These are phyloP conservation scores for Callocephalon fimbriatum DNA, from an alignment of 2,113 vertebrate genomes.

Conservation along the genomic window DNA sequence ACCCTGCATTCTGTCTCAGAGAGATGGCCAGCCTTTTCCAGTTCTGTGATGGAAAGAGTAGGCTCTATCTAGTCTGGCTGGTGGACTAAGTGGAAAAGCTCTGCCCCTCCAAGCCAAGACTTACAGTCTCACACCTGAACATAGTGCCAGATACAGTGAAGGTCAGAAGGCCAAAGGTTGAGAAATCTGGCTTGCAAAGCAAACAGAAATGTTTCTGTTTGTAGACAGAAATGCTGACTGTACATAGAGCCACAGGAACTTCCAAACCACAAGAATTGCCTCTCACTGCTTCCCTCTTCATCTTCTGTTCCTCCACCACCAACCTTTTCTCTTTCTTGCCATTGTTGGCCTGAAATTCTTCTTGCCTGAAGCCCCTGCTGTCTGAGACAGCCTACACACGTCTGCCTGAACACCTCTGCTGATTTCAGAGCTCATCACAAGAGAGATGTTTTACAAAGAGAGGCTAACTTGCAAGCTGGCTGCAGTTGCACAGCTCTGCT, in stretches of 20 bases:
- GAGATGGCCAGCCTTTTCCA: not conserved
- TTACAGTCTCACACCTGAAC: constrained; percentile 41
- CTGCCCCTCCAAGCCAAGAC: not conserved
- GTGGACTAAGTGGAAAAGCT: not conserved
- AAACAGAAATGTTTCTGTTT: constrained; percentile 69
- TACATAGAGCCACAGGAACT: constrained; percentile 71
- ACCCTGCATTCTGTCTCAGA: not conserved
- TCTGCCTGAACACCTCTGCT: constrained; percentile 44
- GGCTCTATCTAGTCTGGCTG: not conserved
- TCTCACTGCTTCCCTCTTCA: constrained; percentile 67
- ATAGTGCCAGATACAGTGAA: constrained; percentile 12
- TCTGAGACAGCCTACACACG: constrained; percentile 55
- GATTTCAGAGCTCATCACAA: not conserved
- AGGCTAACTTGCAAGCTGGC: not conserved
- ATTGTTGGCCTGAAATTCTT: constrained; percentile 57
- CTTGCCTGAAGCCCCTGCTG: constrained; percentile 65
- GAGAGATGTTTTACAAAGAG: not conserved
- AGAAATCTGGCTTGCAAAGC: constrained; percentile 65
- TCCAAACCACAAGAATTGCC: constrained; percentile 72
- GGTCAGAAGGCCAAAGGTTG: constrained; percentile 70
- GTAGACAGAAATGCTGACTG: constrained; percentile 69
- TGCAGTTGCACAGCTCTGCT: not conserved
- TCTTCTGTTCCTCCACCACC: constrained; percentile 55
- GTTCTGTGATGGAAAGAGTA: not conserved
- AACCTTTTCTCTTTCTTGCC: constrained; percentile 43